A percentile compares a stretch with the other conserved stretches of the same genome.
Conservation (phyloP, 1,140 invertebrate genomes). For the Bombus huntii region DNA sequence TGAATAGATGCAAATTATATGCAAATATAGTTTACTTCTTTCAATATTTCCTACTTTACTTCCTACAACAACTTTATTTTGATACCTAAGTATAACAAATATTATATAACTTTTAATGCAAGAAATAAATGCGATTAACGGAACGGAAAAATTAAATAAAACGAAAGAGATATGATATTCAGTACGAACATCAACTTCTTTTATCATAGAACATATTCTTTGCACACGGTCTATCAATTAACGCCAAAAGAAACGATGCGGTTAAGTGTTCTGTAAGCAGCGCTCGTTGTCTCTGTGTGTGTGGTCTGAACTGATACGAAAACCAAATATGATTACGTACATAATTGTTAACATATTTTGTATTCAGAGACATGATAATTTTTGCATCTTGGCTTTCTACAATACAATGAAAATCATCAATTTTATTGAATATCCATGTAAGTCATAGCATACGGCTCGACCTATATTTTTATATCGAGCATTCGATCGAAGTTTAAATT, state of each 20-base stretch:
- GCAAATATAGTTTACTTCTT: no score
- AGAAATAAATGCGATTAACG: neutral
- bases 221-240: neutral
- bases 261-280: constrained; percentile 26
- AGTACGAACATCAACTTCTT: neutral
- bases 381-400: neutral
- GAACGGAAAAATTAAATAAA: neutral
- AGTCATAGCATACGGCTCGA: neutral
- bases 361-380: neutral
- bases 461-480: constrained; percentile 27
- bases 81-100: neutral
- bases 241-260: constrained; percentile 15
- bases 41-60: no score
- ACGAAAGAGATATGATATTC: neutral
- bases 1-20: neutral
- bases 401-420: neutral
- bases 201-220: neutral
- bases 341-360: constrained; percentile 25
- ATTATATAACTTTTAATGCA: neutral
- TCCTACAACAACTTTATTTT: neutral
- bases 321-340: constrained; percentile 21
- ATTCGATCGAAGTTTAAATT: constrained; percentile 31
- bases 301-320: constrained; percentile 1
- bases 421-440: constrained; percentile 8
- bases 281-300: neutral